Evolutionary conservation across 2,888 invertebrate species (phyloP), one percentile per base, ranked within the genome.

Genomic region (Scelioninae gen. 2): DNA sequence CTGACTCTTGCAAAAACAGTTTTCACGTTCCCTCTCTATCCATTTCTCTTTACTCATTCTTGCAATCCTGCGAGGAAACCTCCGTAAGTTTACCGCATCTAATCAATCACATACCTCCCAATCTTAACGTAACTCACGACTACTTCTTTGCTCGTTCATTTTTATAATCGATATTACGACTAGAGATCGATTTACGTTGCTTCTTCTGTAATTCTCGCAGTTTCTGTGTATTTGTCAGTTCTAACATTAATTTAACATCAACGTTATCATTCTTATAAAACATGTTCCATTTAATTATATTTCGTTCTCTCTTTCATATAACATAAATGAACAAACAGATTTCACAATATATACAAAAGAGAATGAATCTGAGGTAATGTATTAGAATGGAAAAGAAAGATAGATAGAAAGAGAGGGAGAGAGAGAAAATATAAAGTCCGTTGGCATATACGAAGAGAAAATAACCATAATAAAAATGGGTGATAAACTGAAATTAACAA

Each of bases 141-240:
- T 6, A 25, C 25, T 25, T 4, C 6, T 25, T 25, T 25, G 6
- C 31, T 31, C 5, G 22, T 22, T 65, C 18, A 35, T 63, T 25
- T 39, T 75, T 64, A 45, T 72, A 57, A 73, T 75, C 76, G 76
- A 2, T 10, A 78, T 76, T 81, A 81, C 83, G 83, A 83, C 83
- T 83, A 83, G 83, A 83, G 81, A 79, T 78, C 79, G 79, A 80
- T 81, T 78, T 79, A 82, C 76, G 71, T 78, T 76, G 78, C 80
- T 79, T 78, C 79, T 79, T 77, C 72, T 67, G 74, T 41, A 75
- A 78, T 39, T 77, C 71, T 73, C 70, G 13, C 19, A 60, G 13
- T 41, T 46, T 22, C 15, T 9, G n/a, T 22, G 19, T n/a, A 6
- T 22, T 3, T 1, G 11, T 19, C 22, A n/a, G 5, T 35, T 2